Base-by-base conservation (phyloP, 2,113 vertebrate genomes). In the Daubentonia madagascariensis region DNA sequence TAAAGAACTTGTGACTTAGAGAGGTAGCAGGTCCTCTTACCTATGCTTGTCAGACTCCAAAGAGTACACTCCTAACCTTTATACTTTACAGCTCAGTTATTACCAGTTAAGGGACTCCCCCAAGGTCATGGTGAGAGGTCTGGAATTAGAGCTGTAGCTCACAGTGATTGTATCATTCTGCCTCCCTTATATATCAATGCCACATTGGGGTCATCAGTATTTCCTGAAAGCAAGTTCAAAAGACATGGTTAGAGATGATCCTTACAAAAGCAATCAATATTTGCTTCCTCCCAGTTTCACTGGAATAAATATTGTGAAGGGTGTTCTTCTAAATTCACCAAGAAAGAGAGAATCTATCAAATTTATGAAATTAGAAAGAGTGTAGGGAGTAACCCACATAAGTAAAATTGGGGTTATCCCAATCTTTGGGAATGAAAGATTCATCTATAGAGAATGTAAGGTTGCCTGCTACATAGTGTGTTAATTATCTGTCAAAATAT, bases 401-500 rank as follows among this genome's bases (percentile, higher is more conserved):
- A 97, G 86, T 85, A 85, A 70, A 96, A 97, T 52, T 79, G 50
- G 20, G 98, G 37, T 18, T 97, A 92, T 32, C 11, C 43, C 95
- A 73, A 18, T 98, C 98, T 96, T 91, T 76, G 83, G 73, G 85
- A 94, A 94, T 89, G 83, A 84, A 76, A 93, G 32, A 65, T 85
- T 32, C 7, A 72, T 90, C 57, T 85, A 48, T 11, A n/a, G 95
- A 96, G 85, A 97, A 83, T 65, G 1, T 65, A 70, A 93, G 8
- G 13, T 85, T 63, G 81, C 30, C 68, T 83, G 4, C 80, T 97
- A 72, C 73, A 76, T 52, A 81, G 61, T 83, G 3, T 87, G 67
- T 97, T 92, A 97, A 93, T 89, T 95, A 96, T 57, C 83, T 79
- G 76, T 91, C 94, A 97, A 37, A 86, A 95, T 37, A 87, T 54